These are phyloP conservation scores for Salticus scenicus DNA, from an alignment of 2,888 invertebrate species.

Conservation along the genomic window DNA sequence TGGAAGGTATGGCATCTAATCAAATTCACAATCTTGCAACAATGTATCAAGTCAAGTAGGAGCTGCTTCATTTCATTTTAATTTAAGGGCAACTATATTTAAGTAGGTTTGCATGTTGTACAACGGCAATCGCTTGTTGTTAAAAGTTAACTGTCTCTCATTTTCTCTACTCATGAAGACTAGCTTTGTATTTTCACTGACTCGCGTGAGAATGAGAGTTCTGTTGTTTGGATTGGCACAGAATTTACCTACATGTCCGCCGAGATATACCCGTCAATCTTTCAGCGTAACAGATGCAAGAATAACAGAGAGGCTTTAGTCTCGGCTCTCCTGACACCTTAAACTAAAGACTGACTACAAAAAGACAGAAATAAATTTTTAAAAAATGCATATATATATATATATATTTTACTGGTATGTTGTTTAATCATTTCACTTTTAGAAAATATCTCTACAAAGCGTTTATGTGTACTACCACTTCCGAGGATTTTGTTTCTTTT, in stretches of 20 bases:
- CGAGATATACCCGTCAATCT: conserved; percentile 9
- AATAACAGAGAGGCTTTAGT: conserved; percentile 1
- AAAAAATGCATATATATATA: too few relatives aligned
- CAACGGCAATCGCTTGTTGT: neutral
- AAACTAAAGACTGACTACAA: neutral
- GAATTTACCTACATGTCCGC: neutral
- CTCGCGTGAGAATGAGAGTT: neutral
- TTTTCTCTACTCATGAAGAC: neutral
- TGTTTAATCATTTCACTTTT: too few relatives aligned
- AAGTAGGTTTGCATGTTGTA: neutral
- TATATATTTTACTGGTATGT: too few relatives aligned
- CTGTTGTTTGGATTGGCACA: conserved; percentile 10
- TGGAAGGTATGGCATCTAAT: too few relatives aligned
- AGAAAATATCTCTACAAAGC: too few relatives aligned
- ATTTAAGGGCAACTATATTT: neutral
- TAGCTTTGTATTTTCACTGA: neutral
- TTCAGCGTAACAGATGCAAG: neutral
- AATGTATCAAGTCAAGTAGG: too few relatives aligned
- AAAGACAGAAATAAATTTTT: too few relatives aligned
- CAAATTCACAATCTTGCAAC: too few relatives aligned
- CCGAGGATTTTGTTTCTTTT: too few relatives aligned
- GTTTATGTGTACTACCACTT: too few relatives aligned
- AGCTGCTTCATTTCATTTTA: neutral
- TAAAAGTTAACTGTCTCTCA: neutral
- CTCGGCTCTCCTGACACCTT: neutral